phyloP scores from a whole-genome alignment of 2,797 vertebrate species.

The Cheirogaleus major region DNA sequence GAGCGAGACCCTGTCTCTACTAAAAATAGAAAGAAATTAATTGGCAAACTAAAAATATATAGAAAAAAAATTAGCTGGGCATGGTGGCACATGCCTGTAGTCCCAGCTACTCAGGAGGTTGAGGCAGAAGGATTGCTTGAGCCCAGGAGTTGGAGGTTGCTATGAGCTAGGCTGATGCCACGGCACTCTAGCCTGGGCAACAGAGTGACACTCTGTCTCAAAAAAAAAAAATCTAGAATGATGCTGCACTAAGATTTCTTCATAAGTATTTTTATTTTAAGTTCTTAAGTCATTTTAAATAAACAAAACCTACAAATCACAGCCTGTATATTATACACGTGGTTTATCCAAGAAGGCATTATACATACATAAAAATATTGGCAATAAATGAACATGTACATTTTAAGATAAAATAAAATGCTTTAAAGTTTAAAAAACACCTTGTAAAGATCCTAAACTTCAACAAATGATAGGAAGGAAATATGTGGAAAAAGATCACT shows the following conservation, averaged over 20 bases:
- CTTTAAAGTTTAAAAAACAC: not conserved
- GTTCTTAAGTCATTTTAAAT: not conserved
- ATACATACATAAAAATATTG: not conserved
- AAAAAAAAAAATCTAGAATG: not conserved
- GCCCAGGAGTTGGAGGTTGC: too few relatives aligned
- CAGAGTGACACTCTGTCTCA: too few relatives aligned
- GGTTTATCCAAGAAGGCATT: not conserved
- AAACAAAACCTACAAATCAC: not conserved
- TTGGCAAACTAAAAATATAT: too few relatives aligned
- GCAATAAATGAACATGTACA: not conserved
- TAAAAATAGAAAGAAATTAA: too few relatives aligned
- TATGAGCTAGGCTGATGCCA: too few relatives aligned
- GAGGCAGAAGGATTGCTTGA: too few relatives aligned
- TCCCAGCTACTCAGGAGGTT: too few relatives aligned
- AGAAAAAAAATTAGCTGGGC: too few relatives aligned
- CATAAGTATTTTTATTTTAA: not conserved
- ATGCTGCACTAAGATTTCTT: not conserved
- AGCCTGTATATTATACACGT: not conserved
- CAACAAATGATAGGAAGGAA: not conserved
- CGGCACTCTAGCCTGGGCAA: too few relatives aligned
- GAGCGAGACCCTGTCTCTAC: too few relatives aligned
- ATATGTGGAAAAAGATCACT: not conserved
- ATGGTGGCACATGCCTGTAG: too few relatives aligned
- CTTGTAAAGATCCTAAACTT: not conserved
- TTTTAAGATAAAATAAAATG: not conserved